Evolutionary conservation across 2,888 invertebrate genomes (phyloP), one percentile per base, ranked within the genome.

Genomic region (Gymnocheta viridis): DNA sequence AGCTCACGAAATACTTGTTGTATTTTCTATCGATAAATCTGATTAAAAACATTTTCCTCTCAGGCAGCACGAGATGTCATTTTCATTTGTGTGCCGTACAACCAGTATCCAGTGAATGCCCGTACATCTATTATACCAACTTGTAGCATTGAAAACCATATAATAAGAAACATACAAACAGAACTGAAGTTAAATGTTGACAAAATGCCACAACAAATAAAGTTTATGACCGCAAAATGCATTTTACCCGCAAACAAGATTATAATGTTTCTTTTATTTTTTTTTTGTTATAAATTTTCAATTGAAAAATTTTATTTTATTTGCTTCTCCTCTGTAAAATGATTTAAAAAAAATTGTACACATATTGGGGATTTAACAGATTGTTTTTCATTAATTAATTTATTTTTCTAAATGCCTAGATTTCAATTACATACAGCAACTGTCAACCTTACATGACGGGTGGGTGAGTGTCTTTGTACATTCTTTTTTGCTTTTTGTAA

Each of bases 181-280:
- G 27, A 70, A 76, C 73, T 67, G 35, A 51, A 78, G 73, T 81
- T 85, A 80, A 85, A 85, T 85, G 78, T 81, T 84, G 73, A 84
- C 84, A 81, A 84, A 84, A 84, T 84, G 82, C 86, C 82, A 82
- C 85, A 86, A 77, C 83, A 85, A 86, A 85, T 82, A 83, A 85
- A 83, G 80, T 82, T 83, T 85, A 85, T 77, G 83, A 85, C 85
- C 82, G 80, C 86, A 86, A 86, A 84, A 84, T 81, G 78, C 73
- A 72, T 73, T 64, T 66, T 82, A 73, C 72, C 77, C 60, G 73
- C 77, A 81, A 81, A 78, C 69, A 76, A 76, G 81, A 82, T 76
- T 82, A 56, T 62, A 73, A 73, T 74, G 74, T 81, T 74, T 80
- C 41, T 51, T 58, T 58, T 62, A 2, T 60, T 41, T 49, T 56